These are phyloP conservation scores for Atrichornis clamosus DNA, from an alignment of 2,113 vertebrate genomes.

Conservation along the genomic window DNA sequence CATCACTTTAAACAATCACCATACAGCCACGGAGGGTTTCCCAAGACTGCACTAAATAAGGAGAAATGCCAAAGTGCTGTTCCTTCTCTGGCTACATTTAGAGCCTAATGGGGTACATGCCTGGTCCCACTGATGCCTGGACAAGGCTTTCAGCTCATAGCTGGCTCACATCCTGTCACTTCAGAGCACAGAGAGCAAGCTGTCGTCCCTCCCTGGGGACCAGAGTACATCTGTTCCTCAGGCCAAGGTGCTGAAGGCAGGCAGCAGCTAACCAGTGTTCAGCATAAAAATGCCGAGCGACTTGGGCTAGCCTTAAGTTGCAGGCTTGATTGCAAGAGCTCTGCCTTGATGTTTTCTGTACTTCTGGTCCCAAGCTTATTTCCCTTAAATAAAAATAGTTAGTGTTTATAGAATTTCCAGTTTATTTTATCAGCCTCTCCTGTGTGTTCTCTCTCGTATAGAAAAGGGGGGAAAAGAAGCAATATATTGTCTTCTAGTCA, in stretches of 20 bases:
- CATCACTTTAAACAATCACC: background rate
- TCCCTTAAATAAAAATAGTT: background rate
- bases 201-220: background rate
- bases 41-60: background rate
- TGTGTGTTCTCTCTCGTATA: background rate
- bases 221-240: background rate
- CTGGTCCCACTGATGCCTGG: background rate
- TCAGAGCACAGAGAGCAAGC: background rate
- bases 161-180: conserved; percentile 11
- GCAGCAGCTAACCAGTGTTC: background rate
- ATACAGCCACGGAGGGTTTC: background rate
- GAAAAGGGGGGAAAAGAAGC: background rate
- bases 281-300: background rate
- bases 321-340: background rate
- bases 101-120: background rate
- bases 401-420: background rate
- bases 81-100: background rate
- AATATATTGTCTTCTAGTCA: conserved; percentile 27
- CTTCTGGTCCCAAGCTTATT: background rate
- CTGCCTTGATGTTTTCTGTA: background rate
- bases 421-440: background rate
- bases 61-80: background rate
- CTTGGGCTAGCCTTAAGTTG: background rate
- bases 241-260: background rate
- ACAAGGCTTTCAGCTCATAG: background rate